Evolutionary conservation across 2,113 vertebrate species (phyloP), one percentile per base, ranked within the genome.

Genomic region (Sylvia atricapilla): DNA sequence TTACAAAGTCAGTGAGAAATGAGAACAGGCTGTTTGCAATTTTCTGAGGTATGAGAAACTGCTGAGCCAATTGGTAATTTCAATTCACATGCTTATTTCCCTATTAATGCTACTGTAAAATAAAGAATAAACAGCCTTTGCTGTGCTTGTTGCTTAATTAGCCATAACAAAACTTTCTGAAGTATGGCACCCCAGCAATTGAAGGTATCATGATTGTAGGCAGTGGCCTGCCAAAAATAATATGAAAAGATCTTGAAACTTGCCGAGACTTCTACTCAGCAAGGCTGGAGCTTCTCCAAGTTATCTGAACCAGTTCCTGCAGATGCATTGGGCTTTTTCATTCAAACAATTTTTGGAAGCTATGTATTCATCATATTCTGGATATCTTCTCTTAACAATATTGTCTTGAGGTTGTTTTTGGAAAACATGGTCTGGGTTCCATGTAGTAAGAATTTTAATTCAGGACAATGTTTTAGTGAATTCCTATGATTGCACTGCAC

Each of bases 91-190:
- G 74, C 33, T 97, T 95, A 94, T 94, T 96, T 96, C 94, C 87
- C 92, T 94, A 81, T 96, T 94, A 97, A 95, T 18, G 33, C 41
- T 94, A 64, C 60, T 89, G 46, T 89, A 94, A 94, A 89, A 84
- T 91, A 83, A 92, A 87, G 31, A 96, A 84, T 94, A 95, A 97
- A 95, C 68, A 95, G 93, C 18, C 8, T 87, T 95, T 94, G 25
- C 30, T 97, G 68, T 95, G 64, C 80, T 60, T 92, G 27, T 86
- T 89, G 33, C 62, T 97, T 97, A 95, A 96, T 97, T 96, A 97
- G 49, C 66, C 88, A 84, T 79, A 69, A 92, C 81, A 97, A 89
- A 89, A 95, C 69, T 83, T 96, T 95, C 86, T 96, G 46, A 90
- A 91, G 64, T 96, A 55, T 89, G 82, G 25, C 73, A 94, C 81